A percentile compares a stretch with the other conserved stretches of the same genome.
Conservation (phyloP, 2,888 invertebrate genomes). For the Machimus atricapillus region DNA sequence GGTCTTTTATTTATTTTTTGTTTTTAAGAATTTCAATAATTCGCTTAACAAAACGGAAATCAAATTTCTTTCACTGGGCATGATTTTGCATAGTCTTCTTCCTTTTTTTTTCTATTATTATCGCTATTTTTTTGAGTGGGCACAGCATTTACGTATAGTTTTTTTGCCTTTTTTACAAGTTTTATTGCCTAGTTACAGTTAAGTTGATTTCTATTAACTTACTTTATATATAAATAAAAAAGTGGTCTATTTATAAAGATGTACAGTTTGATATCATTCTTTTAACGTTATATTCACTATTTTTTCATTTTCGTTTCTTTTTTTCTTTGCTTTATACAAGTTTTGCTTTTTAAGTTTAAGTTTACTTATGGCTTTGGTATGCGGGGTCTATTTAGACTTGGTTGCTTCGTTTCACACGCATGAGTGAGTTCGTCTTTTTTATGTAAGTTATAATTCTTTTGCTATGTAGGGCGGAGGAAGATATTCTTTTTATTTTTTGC, state of each 20-base stretch:
- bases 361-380: conserved; percentile 48
- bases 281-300: conserved; percentile 29
- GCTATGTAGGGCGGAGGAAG: neutral
- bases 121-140: neutral
- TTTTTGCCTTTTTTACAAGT: conserved; percentile 21
- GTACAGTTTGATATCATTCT: conserved; percentile 36
- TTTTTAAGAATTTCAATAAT: neutral
- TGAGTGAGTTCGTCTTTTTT: neutral
- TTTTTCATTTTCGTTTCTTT: neutral
- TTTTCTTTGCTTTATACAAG: conserved; percentile 22
- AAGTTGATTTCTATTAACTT: conserved; percentile 20
- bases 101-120: neutral
- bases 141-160: neutral
- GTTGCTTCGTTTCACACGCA: conserved; percentile 9
- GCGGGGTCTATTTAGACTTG: conserved; percentile 40
- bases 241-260: conserved; percentile 45
- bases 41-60: neutral
- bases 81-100: neutral
- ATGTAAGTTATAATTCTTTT: conserved; percentile 5
- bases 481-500: neutral
- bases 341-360: conserved; percentile 27
- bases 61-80: conserved; percentile 5
- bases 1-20: neutral
- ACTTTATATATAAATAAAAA: conserved; percentile 29
- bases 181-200: conserved; percentile 36